A percentile compares a stretch with the other conserved stretches of the same genome.
These are phyloP conservation scores for Teleiodes luculella DNA, from an alignment of 2,888 invertebrate species.

Conservation along the genomic window DNA sequence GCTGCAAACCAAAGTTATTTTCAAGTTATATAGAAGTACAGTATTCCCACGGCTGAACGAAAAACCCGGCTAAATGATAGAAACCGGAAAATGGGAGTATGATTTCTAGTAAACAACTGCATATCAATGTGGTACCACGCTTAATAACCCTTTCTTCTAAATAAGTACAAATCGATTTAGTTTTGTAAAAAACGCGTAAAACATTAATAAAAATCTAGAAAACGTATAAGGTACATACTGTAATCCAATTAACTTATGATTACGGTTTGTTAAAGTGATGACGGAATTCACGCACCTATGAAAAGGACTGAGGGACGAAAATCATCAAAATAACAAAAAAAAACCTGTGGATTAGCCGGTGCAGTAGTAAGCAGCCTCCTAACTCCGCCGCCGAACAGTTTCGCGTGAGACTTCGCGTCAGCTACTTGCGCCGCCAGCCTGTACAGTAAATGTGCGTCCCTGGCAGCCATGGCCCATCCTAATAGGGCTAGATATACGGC, in stretches of 20 bases:
- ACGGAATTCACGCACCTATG: too few relatives aligned
- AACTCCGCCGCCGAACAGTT: conserved; percentile 93
- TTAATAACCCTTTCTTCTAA: too few relatives aligned
- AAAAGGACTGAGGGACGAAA: too few relatives aligned
- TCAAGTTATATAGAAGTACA: background rate
- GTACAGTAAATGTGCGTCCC: conserved; percentile 95
- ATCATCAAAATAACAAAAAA: too few relatives aligned
- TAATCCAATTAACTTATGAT: too few relatives aligned
- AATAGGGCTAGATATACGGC: conserved; percentile 95
- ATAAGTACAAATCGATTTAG: too few relatives aligned
- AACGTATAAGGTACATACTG: too few relatives aligned
- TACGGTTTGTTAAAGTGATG: too few relatives aligned
- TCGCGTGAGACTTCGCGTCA: conserved; percentile 87
- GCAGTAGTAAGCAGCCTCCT: conserved; percentile 90
- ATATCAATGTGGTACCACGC: too few relatives aligned
- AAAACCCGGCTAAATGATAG: background rate
- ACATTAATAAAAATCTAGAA: too few relatives aligned
- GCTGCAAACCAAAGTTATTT: conserved; percentile 32
- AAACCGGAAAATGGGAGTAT: background rate
- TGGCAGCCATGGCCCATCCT: conserved; percentile 94
- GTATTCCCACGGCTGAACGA: background rate
- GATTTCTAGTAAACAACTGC: too few relatives aligned
- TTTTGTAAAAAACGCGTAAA: too few relatives aligned
- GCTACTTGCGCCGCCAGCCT: conserved; percentile 89
- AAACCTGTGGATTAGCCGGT: conserved; percentile 71